A percentile compares a stretch with the other conserved stretches of the same genome.
These are phyloP conservation scores for Cheilosia variabilis DNA, from an alignment of 2,888 invertebrate genomes.

Conservation along the genomic window DNA sequence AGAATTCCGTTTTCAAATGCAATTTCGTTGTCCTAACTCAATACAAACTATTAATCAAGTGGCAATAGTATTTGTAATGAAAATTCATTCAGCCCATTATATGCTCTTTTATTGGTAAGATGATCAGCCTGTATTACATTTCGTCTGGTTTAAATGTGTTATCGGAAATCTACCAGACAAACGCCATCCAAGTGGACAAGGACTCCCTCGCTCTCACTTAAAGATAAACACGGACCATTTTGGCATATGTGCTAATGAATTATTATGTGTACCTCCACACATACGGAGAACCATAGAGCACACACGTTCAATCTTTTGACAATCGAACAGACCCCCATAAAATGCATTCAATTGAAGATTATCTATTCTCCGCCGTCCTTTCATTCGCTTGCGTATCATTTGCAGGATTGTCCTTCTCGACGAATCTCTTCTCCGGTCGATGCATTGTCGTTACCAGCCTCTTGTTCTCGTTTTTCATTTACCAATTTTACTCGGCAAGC, in stretches of 20 bases:
- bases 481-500: slow-evolving; percentile 89
- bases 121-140: background rate
- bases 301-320: slow-evolving; percentile 4
- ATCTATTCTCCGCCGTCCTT: slow-evolving; percentile 5
- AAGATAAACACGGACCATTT: background rate
- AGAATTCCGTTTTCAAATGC: background rate
- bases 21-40: background rate
- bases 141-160: background rate
- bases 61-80: background rate
- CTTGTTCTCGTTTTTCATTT: slow-evolving; percentile 86
- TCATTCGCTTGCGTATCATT: slow-evolving; percentile 6
- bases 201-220: background rate
- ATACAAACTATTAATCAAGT: background rate
- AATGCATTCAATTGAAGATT: slow-evolving; percentile 19
- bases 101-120: background rate
- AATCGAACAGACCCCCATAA: slow-evolving; percentile 21
- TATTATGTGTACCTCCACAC: background rate
- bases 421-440: slow-evolving; percentile 84
- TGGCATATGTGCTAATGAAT: background rate
- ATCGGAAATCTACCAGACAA: background rate
- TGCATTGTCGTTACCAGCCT: slow-evolving; percentile 85
- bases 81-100: background rate
- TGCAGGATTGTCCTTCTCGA: slow-evolving; percentile 79
- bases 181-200: background rate
- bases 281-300: background rate